Evolutionary conservation across 2,888 invertebrate species (phyloP), one percentile per base, ranked within the genome.

Genomic region (Clunio marinus): DNA sequence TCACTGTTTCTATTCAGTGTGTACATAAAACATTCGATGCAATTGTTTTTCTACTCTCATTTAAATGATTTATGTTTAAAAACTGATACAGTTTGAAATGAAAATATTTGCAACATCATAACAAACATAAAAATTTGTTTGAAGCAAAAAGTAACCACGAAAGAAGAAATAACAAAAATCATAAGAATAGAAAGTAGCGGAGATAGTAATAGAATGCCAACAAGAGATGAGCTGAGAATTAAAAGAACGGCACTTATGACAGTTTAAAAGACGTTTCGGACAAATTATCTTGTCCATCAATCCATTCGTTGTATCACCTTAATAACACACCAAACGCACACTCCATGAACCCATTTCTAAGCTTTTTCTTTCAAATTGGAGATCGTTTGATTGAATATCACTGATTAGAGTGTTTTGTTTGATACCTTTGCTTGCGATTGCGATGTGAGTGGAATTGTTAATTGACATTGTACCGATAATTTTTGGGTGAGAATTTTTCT

Each of bases 271-370:
- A 24, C 37, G 37, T 28, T 62, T 37, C 37, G 28, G 41, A 62
- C 62, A 62, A 62, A 62, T 62, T 62, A 62, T 62, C 62, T 41
- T 62, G 41, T 62, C 62, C 37, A 41, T 62, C 28, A 62, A 22
- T 10, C 15, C 7, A n/a, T 4, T 41, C 41, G 15, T 15, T 15
- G 4, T 4, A 41, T 41, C 41, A 4, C 41, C 32, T 4, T 41
- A 41, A 41, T 41, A 41, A 41, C 41, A 41, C n/a, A 3, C n/a
- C 41, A 13, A 41, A 15, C 4, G 41, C 41, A 41, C 10, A 41
- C n/a, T n/a, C 41, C 41, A 15, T 41, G 13, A 13, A 32, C 35
- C 35, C 35, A 32, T 13, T 32, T 13, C n/a, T n/a, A n/a, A n/a
- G n/a, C n/a, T n/a, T 32, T 13, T 32, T 32, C 32, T 32, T 32